phyloP scores from a whole-genome alignment of 2,797 vertebrate genomes.

The Schizopygopsis malacanthus region DNA sequence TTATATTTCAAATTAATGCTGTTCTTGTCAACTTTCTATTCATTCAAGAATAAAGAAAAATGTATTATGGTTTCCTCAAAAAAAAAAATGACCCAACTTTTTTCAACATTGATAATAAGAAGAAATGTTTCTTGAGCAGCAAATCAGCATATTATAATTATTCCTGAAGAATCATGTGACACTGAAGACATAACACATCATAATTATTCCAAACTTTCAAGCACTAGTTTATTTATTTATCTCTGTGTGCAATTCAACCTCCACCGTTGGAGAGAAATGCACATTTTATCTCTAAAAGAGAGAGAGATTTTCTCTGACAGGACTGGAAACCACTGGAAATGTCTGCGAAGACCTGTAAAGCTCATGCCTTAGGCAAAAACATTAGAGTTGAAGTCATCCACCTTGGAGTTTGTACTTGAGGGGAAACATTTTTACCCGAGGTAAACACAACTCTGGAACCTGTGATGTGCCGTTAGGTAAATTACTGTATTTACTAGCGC shows the following conservation, averaged over 20 bases:
- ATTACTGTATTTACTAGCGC: constrained; percentile 68
- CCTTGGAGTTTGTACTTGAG: background rate
- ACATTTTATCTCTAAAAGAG: background rate
- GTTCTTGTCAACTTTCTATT: background rate
- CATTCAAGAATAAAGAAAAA: background rate
- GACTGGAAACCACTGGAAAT: constrained; percentile 23
- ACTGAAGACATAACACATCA: background rate
- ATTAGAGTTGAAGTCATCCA: constrained; percentile 37
- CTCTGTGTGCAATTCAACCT: background rate
- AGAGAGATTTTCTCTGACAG: background rate
- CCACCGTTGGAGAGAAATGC: background rate
- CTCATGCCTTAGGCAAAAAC: background rate
- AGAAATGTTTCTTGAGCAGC: background rate
- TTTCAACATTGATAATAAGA: background rate
- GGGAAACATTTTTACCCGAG: constrained; percentile 62
- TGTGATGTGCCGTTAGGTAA: constrained; percentile 64
- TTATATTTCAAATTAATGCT: background rate
- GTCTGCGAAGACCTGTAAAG: background rate
- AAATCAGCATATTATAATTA: no score
- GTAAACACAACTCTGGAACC: constrained; percentile 69
- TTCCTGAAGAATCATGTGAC: background rate
- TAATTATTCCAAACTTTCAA: background rate
- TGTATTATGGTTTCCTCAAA: background rate
- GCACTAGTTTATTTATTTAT: background rate
- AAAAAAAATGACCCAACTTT: background rate